These are phyloP conservation scores for Pecten maximus DNA, from an alignment of 2,888 invertebrate genomes.

Conservation along the genomic window DNA sequence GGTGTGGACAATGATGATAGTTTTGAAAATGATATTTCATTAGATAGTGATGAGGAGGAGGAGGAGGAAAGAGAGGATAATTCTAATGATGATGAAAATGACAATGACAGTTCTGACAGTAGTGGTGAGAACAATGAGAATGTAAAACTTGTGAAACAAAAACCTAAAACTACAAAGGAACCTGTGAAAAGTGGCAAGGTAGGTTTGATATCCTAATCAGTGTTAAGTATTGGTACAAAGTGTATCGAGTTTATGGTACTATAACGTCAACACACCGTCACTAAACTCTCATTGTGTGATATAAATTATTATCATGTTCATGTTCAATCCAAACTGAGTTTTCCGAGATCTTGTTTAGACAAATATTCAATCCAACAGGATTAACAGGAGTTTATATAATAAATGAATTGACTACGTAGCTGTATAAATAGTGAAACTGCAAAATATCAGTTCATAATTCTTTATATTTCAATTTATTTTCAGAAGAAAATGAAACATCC, in stretches of 20 bases:
- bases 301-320: too few species aligned
- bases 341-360: too few species aligned
- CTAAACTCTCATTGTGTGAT: too few species aligned
- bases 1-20: not conserved
- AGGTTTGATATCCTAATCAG: not conserved
- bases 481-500: not conserved
- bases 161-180: not conserved
- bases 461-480: not conserved
- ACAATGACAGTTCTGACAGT: not conserved
- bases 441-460: too few species aligned
- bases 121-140: not conserved
- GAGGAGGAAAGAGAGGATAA: not conserved
- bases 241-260: not conserved
- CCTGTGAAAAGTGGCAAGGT: not conserved
- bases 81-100: constrained; percentile 35
- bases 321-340: too few species aligned
- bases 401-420: too few species aligned
- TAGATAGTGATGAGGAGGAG: constrained; percentile 45
- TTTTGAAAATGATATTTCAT: constrained; percentile 15
- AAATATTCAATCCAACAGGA: too few species aligned
- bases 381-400: too few species aligned
- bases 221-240: too few species aligned
- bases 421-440: too few species aligned
- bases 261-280: too few species aligned
- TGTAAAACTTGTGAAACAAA: not conserved